Conservation (phyloP, 2,113 vertebrate species). For the Stictonetta naevosa region DNA sequence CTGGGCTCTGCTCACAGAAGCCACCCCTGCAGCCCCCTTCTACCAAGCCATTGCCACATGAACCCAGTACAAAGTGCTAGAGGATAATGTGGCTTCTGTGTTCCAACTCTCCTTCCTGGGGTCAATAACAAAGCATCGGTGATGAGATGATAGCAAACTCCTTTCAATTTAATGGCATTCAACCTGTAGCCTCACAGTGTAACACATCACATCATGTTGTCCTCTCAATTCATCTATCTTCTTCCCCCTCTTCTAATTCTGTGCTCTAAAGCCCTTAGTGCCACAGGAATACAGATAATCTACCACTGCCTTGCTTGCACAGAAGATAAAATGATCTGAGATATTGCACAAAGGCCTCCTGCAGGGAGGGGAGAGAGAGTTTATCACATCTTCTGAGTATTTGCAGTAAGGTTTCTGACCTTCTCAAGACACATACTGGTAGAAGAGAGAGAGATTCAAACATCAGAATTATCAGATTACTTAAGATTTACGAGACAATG, state of each 20-base stretch:
- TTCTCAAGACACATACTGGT: neutral
- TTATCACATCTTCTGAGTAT: neutral
- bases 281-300: neutral
- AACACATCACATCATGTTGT: neutral
- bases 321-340: rapidly evolving
- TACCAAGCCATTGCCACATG: no score
- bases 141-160: neutral
- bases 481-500: neutral
- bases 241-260: neutral
- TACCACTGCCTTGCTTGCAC: neutral
- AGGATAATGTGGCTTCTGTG: neutral
- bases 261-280: neutral
- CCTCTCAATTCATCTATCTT: neutral
- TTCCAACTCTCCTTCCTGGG: neutral
- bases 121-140: neutral
- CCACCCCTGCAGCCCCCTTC: no score
- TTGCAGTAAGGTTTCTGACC: neutral
- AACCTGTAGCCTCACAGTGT: neutral
- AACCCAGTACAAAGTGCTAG: neutral
- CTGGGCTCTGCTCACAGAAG: no score
- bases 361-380: neutral
- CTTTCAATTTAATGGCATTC: neutral
- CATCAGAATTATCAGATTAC: neutral
- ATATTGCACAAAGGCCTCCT: neutral
- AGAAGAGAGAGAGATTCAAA: neutral